Base-by-base conservation (phyloP, 2,888 invertebrate species). In the Amphimallon solstitiale region DNA sequence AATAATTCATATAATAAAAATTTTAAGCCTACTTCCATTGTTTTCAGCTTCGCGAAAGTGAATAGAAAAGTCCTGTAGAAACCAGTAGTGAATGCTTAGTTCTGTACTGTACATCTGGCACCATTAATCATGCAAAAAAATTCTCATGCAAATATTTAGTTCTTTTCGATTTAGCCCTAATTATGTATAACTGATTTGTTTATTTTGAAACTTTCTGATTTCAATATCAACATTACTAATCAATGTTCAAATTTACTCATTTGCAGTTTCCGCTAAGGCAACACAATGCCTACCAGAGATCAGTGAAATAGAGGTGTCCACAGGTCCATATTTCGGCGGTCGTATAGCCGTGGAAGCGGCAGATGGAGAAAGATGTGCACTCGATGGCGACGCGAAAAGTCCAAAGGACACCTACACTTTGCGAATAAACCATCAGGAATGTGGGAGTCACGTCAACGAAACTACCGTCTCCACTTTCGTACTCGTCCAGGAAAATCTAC, bases 401-500 rank as follows among this genome's bases (percentile, higher is more conserved):
- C 85, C 89, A 0, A 87, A 88, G 72, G 91, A 92, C 71, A 89
- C 87, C 0, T 93, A 93, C 81, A 89, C 89, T 0, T 85, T 93
- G 76, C 68, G 90, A 70, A 92, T 92, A 69, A 87, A 89, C 76
- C 92, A 92, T 76, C 86, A 88, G 48, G 86, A 86, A 72, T 92
- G 92, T 75, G 91, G 91, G 48, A 91, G 91, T 48, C 85, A 88
- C 74, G 89, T 92, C 23, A 92, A 92, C 73, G 90, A 90, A 51
- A 91, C 92, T 17, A 91, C 91, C 0, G 92, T 93, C 19, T 91
- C 92, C 43, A 92, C 92, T 0, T 92, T 92, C 78, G 91, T 93
- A 23, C 87, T 93, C 34, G 93, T 93, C 4, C 93, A 93, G 79
- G 93, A 93, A 80, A 93, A 92, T 81, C 82, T 92, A 65, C 92